Percentiles rank a stretch among this genome's conserved stretches.
phyloP scores from a whole-genome alignment of 2,797 vertebrate genomes.

The Erethizon dorsatum region DNA sequence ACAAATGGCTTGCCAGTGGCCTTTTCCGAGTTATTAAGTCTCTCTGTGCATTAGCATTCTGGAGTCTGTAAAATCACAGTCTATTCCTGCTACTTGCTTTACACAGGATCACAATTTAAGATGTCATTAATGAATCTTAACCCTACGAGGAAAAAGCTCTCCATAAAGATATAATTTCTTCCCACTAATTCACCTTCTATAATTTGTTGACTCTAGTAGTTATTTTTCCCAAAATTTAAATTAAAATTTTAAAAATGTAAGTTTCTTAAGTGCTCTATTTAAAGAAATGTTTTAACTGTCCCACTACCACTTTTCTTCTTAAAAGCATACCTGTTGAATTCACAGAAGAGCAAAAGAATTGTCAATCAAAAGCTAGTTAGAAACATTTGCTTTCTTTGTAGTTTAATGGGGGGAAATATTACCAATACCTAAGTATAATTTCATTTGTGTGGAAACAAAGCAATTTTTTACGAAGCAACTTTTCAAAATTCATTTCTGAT shows the following conservation, averaged over 20 bases:
- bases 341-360: conserved; percentile 1
- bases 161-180: not conserved
- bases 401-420: not conserved
- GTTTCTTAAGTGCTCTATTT: conserved; percentile 28
- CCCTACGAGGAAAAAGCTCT: conserved; percentile 12
- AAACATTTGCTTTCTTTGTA: not conserved
- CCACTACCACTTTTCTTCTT: not conserved
- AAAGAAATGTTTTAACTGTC: conserved; percentile 7
- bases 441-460: conserved; percentile 43
- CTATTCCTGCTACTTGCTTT: not conserved
- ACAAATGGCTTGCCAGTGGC: conserved; percentile 3
- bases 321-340: conserved; percentile 16
- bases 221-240: conserved; percentile 33
- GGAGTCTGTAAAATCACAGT: conserved; percentile 20
- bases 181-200: not conserved
- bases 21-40: conserved; percentile 19
- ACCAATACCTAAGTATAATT: conserved; percentile 4
- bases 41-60: conserved; percentile 58
- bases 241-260: conserved; percentile 8
- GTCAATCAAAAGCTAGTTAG: not conserved
- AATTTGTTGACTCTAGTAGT: not conserved
- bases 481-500: conserved; percentile 23
- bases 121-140: conserved; percentile 38
- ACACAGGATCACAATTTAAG: not conserved
- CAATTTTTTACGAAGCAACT: not conserved